Base-by-base conservation (phyloP, 2,888 invertebrate genomes). In the Timema cristinae region DNA sequence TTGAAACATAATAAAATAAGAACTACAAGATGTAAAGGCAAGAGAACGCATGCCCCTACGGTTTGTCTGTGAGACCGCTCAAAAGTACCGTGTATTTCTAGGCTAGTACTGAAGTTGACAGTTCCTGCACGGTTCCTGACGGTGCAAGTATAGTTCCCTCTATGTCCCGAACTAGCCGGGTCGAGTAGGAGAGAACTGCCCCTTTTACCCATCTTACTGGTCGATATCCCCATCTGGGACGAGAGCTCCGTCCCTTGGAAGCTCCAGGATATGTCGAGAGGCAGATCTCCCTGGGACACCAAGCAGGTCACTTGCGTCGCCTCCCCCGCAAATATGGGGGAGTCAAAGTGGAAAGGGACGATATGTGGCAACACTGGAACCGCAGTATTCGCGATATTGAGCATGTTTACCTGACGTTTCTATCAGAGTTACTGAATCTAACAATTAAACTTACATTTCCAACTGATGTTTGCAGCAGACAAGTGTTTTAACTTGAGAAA, bases 311-410 rank as follows among this genome's bases (percentile, higher is more conserved):
- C 87, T 83, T 93, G 92, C 78, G 90, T 91, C 75, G 92, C 90
- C 82, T 92, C 91, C 76, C 92, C 93, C 80, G 90, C 90, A 82
- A 89, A 89, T 78, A 92, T 88, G 79, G 91, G 90, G 77, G 88
- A 87, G 81, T 88, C 86, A 83, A 93, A 92, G 82, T 88, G 88
- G 84, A 93, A 93, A 79, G 92, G 92, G 83, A 87, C 89, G 83
- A 93, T 91, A 83, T 89, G 90, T 81, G 93, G 93, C 80, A 89
- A 81, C 84, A 93, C 93, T 93, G 89, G 83, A 89, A 88, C 75
- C 50, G 63, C 49, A 69, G 63, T 59, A 32, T 32, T 32, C 32
- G 32, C 1, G 32, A 32, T 32, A 32, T 32, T 32, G 32, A 32
- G 32, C 32, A 32, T 32, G 32, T 32, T 32, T 32, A 32, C 32